Conservation (phyloP, 2,888 invertebrate genomes). For the Melangyna quadrimaculata region DNA sequence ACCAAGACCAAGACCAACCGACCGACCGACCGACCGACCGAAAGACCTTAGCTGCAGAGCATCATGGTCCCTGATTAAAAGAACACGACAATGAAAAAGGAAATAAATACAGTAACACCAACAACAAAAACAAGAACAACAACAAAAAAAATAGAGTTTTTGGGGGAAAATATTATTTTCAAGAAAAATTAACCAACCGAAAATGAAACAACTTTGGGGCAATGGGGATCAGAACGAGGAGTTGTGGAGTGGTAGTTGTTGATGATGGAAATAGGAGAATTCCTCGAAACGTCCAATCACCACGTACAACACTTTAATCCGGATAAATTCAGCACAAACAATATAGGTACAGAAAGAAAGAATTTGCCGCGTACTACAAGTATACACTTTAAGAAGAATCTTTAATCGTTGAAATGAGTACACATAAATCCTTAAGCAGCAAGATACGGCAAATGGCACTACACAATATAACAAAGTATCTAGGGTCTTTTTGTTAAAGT, state of each 20-base stretch:
- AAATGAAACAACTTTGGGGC: slow-evolving; percentile 44
- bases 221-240: not conserved
- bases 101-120: slow-evolving; percentile 17
- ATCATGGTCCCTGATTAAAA: slow-evolving; percentile 64
- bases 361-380: too few relatives aligned
- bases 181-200: slow-evolving; percentile 70
- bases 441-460: too few relatives aligned
- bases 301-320: slow-evolving; percentile 57
- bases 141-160: slow-evolving; percentile 9
- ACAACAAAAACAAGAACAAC: slow-evolving; percentile 10
- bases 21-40: not conserved
- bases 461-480: slow-evolving; percentile 26
- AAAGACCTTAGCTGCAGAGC: slow-evolving; percentile 16
- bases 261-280: not conserved
- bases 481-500: not conserved
- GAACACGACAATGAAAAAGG: slow-evolving; percentile 56
- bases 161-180: slow-evolving; percentile 54
- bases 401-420: slow-evolving; percentile 9
- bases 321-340: slow-evolving; percentile 51
- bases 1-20: not conserved
- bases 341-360: not conserved
- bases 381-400: slow-evolving; percentile 12
- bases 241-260: too few relatives aligned
- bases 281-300: slow-evolving; percentile 41
- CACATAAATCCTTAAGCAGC: not conserved